A percentile compares a stretch with the other conserved stretches of the same genome.
phyloP scores from a whole-genome alignment of 2,113 vertebrate species.

The Alouatta palliata region DNA sequence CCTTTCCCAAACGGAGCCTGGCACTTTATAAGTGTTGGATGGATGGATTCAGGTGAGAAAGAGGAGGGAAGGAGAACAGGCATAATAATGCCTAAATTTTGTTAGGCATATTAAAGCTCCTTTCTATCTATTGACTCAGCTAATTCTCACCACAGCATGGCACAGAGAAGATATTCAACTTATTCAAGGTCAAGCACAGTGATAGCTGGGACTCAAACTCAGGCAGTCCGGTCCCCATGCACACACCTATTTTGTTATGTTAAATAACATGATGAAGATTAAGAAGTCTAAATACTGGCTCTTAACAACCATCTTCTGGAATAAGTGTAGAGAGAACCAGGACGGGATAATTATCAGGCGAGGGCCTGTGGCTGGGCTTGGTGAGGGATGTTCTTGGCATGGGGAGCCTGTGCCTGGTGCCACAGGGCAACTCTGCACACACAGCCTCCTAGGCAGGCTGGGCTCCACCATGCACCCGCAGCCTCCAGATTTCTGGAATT shows the following conservation, averaged over 20 bases:
- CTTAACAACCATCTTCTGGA: background rate
- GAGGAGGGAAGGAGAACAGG: background rate
- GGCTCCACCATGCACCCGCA: too few relatives aligned
- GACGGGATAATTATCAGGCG: background rate
- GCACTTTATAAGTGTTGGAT: background rate
- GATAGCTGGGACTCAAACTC: background rate
- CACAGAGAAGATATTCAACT: background rate
- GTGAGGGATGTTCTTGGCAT: background rate
- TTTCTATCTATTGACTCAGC: background rate
- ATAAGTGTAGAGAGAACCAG: background rate
- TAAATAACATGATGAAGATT: background rate
- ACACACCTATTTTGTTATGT: background rate
- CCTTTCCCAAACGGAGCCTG: too few relatives aligned
- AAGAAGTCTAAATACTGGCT: background rate
- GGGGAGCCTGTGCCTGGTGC: background rate
- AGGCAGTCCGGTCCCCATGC: accelerated
- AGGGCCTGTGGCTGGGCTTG: background rate
- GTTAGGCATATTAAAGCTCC: background rate
- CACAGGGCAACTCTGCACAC: background rate
- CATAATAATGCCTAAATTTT: background rate
- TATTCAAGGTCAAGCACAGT: background rate
- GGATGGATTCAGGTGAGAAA: background rate
- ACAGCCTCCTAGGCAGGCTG: background rate
- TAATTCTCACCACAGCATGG: accelerated
- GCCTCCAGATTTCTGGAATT: background rate